phyloP scores from a whole-genome alignment of 2,797 vertebrate genomes.

The Dipus sagitta region DNA sequence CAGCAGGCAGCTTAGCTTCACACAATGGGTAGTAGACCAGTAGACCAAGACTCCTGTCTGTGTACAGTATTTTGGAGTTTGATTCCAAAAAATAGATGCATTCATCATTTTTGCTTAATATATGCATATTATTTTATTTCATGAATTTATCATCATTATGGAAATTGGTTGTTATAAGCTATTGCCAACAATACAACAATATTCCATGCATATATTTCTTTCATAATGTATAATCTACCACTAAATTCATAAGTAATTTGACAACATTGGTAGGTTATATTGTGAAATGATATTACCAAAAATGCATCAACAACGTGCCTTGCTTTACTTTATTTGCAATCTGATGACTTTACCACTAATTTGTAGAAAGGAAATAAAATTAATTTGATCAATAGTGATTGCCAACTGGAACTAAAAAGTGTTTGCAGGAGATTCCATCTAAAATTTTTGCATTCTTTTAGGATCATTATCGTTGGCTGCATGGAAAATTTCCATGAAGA shows the following conservation, averaged over 20 bases:
- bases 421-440: background rate
- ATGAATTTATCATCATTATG: background rate
- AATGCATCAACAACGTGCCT: background rate
- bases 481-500: conserved; percentile 59
- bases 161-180: background rate
- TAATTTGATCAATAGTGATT: background rate
- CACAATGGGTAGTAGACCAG: accelerated
- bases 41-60: no score
- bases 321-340: background rate
- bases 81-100: background rate
- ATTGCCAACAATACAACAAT: background rate
- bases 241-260: background rate
- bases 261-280: background rate
- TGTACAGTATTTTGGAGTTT: background rate
- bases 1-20: background rate
- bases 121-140: background rate
- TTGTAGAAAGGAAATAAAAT: conserved; percentile 18
- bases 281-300: background rate
- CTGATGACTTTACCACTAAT: conserved; percentile 50
- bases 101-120: background rate
- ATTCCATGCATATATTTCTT: background rate
- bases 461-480: background rate
- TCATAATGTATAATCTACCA: background rate
- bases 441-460: conserved; percentile 65
- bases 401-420: background rate